Conservation (phyloP, 53 echinoderm and acorn worm species). For the Henricia sp. region DNA sequence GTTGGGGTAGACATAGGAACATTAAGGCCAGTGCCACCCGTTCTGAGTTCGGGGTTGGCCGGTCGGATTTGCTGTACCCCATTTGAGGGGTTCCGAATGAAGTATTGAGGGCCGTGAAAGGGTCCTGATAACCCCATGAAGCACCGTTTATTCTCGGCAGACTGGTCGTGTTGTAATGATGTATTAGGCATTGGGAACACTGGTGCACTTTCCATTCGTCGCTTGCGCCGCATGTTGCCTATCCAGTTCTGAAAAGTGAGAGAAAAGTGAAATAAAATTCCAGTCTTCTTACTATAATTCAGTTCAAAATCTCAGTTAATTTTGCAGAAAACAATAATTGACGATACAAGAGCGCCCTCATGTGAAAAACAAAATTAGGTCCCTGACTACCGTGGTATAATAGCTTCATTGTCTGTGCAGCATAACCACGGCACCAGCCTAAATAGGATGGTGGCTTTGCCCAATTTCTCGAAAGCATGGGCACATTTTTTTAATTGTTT, state of each 20-base stretch:
- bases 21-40: conserved; percentile 15
- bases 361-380: too few relatives aligned
- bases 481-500: too few relatives aligned
- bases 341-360: too few relatives aligned
- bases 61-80: conserved; percentile 24
- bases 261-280: too few relatives aligned
- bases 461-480: too few relatives aligned
- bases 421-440: too few relatives aligned
- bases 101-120: conserved; percentile 46
- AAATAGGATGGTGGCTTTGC: too few relatives aligned
- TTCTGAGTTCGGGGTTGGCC: conserved; percentile 12
- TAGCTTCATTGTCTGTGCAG: too few relatives aligned
- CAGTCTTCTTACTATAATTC: too few relatives aligned
- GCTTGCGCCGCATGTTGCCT: conserved; percentile 91
- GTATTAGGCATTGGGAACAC: conserved; percentile 55
- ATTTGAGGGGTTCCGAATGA: conserved; percentile 52
- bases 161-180: conserved; percentile 20
- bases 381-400: too few relatives aligned
- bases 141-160: conserved; percentile 44
- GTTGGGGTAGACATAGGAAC: conserved; percentile 14
- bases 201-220: conserved; percentile 87
- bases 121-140: conserved; percentile 16
- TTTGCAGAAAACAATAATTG: too few relatives aligned
- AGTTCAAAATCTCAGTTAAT: too few relatives aligned
- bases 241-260: conserved; percentile 83